Evolutionary conservation across 2,888 invertebrate genomes (phyloP), one percentile per base, ranked within the genome.

Genomic region (Drosophila setosimentum): DNA sequence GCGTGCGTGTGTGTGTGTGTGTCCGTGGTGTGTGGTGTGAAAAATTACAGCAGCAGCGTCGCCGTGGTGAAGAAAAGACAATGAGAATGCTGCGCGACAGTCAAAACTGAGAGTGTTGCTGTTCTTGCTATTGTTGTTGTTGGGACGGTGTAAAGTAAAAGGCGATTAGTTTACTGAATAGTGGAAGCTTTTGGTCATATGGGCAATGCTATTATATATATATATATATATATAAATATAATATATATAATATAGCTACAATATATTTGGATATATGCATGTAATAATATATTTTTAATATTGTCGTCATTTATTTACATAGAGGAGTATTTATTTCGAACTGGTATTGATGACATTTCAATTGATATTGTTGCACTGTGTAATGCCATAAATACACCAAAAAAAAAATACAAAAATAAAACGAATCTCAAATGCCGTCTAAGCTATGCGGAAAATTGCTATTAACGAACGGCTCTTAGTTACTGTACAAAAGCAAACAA

Each of bases 11-110:
- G 48, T 61, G 54, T 62, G n/a, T 48, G 27, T 35, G 45, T 65
- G 61, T 57, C 51, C 42, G 59, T 59, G 45, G 53, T 70, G 61
- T 69, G 68, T 73, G 67, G 85, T 83, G 89, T 82, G 82, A 84
- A 89, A 89, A 87, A 87, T 88, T 85, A 89, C 85, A 83, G 81
- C 87, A 85, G 86, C 81, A 76, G 76, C 75, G 80, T 70, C 78
- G 85, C 77, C 78, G 80, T 82, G 81, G 82, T 82, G 81, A 82
- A 82, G 81, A 79, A 82, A 82, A 82, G 82, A 81, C 80, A 82
- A 82, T 74, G 68, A 85, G 76, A 84, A 87, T 84, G 78, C 77
- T 72, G 68, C 64, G 67, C 60, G 49, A 51, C 66, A 66, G 60
- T 49, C 53, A 42, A 63, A 58, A 42, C 64, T 58, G 66, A 58